A percentile compares a stretch with the other conserved stretches of the same genome.
Evolutionary conservation across 2,113 vertebrate species (phyloP).

Genomic region (Eubucco bourcierii): DNA sequence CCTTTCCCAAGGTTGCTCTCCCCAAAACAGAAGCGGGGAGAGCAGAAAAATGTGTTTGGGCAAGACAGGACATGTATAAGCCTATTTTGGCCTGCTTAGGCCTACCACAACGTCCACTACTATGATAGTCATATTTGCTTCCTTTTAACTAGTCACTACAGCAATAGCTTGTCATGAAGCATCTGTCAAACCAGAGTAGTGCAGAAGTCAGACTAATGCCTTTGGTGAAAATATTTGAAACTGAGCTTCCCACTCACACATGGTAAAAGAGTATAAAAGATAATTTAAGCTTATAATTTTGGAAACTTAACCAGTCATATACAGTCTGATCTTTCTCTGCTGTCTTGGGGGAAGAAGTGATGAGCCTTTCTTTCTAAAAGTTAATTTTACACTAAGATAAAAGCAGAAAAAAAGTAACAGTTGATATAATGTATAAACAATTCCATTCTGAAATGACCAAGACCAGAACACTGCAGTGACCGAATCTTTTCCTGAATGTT

Average conservation of each 20-base stretch:
- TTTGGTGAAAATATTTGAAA: background rate
- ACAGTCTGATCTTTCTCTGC: background rate
- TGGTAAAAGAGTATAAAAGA: background rate
- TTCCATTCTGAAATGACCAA: background rate
- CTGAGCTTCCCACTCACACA: background rate
- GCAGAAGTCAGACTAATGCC: background rate
- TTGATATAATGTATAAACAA: background rate
- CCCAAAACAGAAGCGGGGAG: no score
- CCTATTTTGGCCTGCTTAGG: no score
- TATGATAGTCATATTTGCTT: background rate
- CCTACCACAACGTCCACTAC: no score
- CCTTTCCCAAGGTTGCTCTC: no score
- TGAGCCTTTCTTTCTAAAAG: background rate
- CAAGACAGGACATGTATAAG: no score
- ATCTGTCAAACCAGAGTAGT: background rate
- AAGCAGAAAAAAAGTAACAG: background rate
- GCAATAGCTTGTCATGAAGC: background rate
- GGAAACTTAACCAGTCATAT: background rate
- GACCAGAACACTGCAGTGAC: background rate
- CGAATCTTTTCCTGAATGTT: background rate
- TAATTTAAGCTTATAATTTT: background rate
- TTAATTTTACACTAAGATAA: background rate
- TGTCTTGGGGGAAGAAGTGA: background rate
- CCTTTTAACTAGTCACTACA: background rate
- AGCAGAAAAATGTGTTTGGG: no score